These are phyloP conservation scores for Aptenodytes patagonicus DNA, from an alignment of 2,113 vertebrate species.

Conservation along the genomic window DNA sequence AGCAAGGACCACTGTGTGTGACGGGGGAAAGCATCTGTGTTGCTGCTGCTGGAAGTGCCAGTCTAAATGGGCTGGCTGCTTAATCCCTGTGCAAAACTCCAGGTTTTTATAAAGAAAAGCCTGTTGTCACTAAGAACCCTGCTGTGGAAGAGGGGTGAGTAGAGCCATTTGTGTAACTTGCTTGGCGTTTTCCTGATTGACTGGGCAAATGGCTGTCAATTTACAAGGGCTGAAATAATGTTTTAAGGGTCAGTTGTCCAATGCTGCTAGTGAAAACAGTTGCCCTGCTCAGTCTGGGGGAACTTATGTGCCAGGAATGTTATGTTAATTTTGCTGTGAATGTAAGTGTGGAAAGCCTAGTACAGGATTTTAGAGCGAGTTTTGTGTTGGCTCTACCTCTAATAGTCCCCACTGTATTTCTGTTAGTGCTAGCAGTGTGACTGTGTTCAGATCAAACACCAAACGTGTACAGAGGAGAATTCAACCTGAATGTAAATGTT, in stretches of 20 bases:
- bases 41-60: not conserved
- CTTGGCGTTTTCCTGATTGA: not conserved
- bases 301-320: rapidly evolving
- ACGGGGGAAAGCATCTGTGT: not conserved
- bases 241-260: no score
- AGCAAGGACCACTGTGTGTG: not conserved
- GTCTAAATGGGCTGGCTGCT: not conserved
- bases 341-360: not conserved
- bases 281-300: no score
- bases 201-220: not conserved
- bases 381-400: not conserved
- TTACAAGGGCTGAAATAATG: not conserved
- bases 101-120: not conserved
- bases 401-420: rapidly evolving
- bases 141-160: rapidly evolving
- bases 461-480: rapidly evolving
- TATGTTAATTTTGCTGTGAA: not conserved
- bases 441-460: not conserved
- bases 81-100: rapidly evolving
- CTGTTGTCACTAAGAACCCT: rapidly evolving
- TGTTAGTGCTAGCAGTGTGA: no score
- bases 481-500: no score
- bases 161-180: not conserved
- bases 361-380: rapidly evolving
- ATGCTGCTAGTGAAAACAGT: not conserved